A percentile compares a stretch with the other conserved stretches of the same genome.
These are phyloP conservation scores for Polymixis flavicincta DNA, from an alignment of 2,888 invertebrate species.

Conservation along the genomic window DNA sequence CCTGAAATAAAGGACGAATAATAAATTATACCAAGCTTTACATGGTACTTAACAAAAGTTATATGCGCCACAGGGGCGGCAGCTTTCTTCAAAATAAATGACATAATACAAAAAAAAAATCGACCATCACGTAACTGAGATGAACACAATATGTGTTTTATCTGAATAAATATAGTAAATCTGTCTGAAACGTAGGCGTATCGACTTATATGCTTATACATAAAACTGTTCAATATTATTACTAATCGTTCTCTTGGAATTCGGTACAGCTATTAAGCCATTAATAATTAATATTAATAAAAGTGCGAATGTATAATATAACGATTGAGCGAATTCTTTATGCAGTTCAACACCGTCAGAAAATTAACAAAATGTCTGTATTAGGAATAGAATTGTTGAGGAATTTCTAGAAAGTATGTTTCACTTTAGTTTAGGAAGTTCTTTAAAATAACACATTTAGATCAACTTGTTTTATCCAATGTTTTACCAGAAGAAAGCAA, in stretches of 20 bases:
- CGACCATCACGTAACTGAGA: conserved; percentile 67
- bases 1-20: no score
- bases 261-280: conserved; percentile 58
- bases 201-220: conserved; percentile 42
- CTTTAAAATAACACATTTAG: not conserved
- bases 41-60: conserved; percentile 29
- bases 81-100: conserved; percentile 68
- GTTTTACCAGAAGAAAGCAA: not conserved
- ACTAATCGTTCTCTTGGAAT: conserved; percentile 46
- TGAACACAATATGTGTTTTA: conserved; percentile 54
- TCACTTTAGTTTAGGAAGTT: not conserved
- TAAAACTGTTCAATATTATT: conserved; percentile 47
- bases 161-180: conserved; percentile 67
- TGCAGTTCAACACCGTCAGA: not conserved
- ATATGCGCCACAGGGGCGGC: conserved; percentile 11
- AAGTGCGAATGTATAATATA: conserved; percentile 26
- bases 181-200: conserved; percentile 44
- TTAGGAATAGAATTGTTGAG: not conserved
- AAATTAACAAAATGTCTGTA: not conserved
- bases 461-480: not conserved
- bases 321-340: conserved; percentile 21
- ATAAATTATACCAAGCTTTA: conserved; percentile 19
- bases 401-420: conserved; percentile 12
- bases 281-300: conserved; percentile 45
- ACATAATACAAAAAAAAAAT: conserved; percentile 64